Base-by-base conservation (phyloP, 1,140 invertebrate species). In the Spodoptera litura region DNA sequence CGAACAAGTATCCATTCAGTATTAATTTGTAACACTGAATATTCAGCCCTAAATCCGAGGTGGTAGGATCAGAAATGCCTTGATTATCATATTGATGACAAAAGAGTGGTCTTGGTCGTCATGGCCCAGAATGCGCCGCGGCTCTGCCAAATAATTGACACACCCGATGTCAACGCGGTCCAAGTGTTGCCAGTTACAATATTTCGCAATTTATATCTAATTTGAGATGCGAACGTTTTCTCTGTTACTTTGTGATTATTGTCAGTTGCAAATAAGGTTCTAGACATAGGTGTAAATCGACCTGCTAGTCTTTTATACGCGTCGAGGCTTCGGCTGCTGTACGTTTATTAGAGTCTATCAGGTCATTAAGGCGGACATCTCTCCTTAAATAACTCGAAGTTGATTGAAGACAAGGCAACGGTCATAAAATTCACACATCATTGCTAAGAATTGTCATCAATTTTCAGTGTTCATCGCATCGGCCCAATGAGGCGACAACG, bases 111-210 rank as follows among this genome's bases (percentile, higher is more conserved):
- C 84, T 88, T 87, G 85, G 87, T 85, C 84, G 81, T 85, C 56
- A 79, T 90, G 93, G 90, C 93, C 93, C 83, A 94, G 93, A 93
- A 93, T 93, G 88, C 86, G 83, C 66, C 73, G 38, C 80, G 73
- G 71, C 87, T 85, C 61, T 93, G 90, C 92, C 91, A 93, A 94
- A 91, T 92, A 91, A 92, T 91, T 88, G 91, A 90, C 88, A 88
- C 83, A 83, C 79, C 74, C 87, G 85, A 85, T 89, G 91, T 92
- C 92, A 91, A 89, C 90, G 88, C 77, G 81, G 84, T 83, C 74
- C 53, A 73, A 81, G 81, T 81, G 80, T 78, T 89, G 92, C 91
- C 91, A 92, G 89, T 83, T 81, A 52, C 72, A 77, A 89, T 84
- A 85, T 93, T 90, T 92, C 91, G 91, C 87, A 92, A 94, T 87